A percentile compares a stretch with the other conserved stretches of the same genome.
phyloP scores from a whole-genome alignment of 2,113 vertebrate genomes.

The Spilogale gracilis region DNA sequence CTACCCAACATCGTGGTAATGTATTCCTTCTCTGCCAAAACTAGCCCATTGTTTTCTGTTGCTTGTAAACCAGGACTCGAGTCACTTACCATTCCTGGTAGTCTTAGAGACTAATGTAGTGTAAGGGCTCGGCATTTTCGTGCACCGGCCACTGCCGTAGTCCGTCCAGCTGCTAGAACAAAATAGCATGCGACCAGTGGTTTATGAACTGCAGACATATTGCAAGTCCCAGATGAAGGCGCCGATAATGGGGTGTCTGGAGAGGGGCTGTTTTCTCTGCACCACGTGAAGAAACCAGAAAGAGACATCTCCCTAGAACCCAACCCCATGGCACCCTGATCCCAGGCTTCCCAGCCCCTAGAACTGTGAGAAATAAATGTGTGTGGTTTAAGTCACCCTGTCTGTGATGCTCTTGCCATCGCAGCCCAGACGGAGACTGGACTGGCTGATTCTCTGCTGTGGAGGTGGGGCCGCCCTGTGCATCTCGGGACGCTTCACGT shows the following conservation, averaged over 20 bases:
- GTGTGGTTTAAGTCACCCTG: neutral
- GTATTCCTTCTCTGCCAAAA: neutral
- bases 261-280: neutral
- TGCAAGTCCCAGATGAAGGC: neutral
- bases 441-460: neutral
- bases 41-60: neutral
- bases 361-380: neutral
- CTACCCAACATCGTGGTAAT: neutral
- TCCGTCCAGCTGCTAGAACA: neutral
- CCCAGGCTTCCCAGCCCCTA: neutral
- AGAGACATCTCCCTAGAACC: neutral
- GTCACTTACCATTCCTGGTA: neutral
- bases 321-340: too few species aligned
- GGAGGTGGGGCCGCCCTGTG: too few species aligned
- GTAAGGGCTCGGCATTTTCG: too few species aligned
- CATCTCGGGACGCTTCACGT: rapidly evolving
- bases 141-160: too few species aligned
- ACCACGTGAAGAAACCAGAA: neutral
- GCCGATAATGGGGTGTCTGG: neutral
- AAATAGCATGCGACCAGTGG: neutral
- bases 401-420: neutral
- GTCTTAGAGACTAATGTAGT: neutral
- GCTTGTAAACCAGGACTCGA: neutral
- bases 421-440: neutral
- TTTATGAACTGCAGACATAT: neutral